Base-by-base conservation (phyloP, 2,888 invertebrate genomes). In the Drosophila recens region DNA sequence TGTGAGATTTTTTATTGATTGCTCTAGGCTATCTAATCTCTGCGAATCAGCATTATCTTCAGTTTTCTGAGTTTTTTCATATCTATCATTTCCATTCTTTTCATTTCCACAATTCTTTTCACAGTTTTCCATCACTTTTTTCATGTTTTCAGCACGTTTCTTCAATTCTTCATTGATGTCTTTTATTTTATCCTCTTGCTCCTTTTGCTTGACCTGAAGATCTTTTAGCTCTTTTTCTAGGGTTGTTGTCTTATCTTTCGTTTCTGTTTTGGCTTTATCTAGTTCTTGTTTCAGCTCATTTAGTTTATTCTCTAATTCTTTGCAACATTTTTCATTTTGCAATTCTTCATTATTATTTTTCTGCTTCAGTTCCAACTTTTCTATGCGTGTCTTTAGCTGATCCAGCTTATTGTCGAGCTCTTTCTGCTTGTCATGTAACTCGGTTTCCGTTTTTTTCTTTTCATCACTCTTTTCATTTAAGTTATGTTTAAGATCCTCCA, bases 311-410 rank as follows among this genome's bases (percentile, higher is more conserved):
- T 62, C 43, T 3, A 78, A 2, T 1, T 66, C 51, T 4, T 10
- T 11, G 49, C 82, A 80, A n/a, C 85, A 80, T n/a, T 45, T 48
- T 0, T 5, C 10, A 11, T 46, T 10, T 38, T 17, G 11, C 1
- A 15, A 1, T 3, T 1, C 10, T 6, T 10, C 27, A 10, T 6
- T 10, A 30, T 15, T 15, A 1, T 13, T 9, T 2, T 42, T 20
- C 6, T 61, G 20, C 0, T 51, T 38, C 10, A 43, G 2, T 40
- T 85, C 63, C 27, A 75, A 4, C 1, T 56, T 23, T 11, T 51
- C 34, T 2, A 79, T 48, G 8, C 46, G 49, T 0, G 36, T 6
- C 5, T 15, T 36, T 0, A 63, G 9, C 1, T 59, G 46, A 2
- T 51, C 46, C 3, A 72, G 10, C 6, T 67, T 23, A 5, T 27